A percentile compares a stretch with the other conserved stretches of the same genome.
phyloP scores from a whole-genome alignment of 2,888 invertebrate genomes.

The Caenorhabditis plicata region DNA sequence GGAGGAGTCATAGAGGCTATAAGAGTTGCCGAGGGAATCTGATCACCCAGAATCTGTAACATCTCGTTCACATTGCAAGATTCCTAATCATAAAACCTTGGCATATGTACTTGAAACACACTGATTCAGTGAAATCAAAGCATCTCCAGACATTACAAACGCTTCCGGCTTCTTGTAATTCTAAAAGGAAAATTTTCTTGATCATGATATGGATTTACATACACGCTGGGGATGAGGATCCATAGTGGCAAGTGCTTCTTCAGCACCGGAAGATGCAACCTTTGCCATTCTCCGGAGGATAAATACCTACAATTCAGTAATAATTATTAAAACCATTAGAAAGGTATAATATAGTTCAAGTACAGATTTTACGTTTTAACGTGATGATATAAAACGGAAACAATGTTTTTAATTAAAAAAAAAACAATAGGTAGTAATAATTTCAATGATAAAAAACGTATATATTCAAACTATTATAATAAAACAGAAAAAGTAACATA shows the following conservation, averaged over 20 bases:
- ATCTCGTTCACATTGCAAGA: constrained; percentile 2
- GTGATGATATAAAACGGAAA: no score
- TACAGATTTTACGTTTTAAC: no score
- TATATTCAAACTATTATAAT: no score
- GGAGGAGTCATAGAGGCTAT: constrained; percentile 24
- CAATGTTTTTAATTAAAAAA: no score
- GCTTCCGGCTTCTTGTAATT: constrained; percentile 49
- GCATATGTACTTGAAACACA: constrained; percentile 63
- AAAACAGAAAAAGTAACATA: no score
- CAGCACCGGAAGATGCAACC: constrained; percentile 29
- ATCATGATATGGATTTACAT: not conserved
- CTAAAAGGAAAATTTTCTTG: constrained; percentile 5
- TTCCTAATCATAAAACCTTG: constrained; percentile 33
- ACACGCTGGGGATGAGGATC: constrained; percentile 12
- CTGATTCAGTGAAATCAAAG: constrained; percentile 44
- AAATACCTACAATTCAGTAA: not conserved
- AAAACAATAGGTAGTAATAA: no score
- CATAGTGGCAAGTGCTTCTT: constrained; percentile 22
- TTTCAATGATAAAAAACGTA: no score
- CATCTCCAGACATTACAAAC: constrained; percentile 65
- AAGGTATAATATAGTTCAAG: no score
- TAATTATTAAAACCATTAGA: no score
- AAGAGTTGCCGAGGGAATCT: constrained; percentile 49
- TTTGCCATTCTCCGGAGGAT: constrained; percentile 20
- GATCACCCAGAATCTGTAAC: constrained; percentile 48